Conservation (phyloP, 2,797 vertebrate genomes). For the Pteropus rufus region DNA sequence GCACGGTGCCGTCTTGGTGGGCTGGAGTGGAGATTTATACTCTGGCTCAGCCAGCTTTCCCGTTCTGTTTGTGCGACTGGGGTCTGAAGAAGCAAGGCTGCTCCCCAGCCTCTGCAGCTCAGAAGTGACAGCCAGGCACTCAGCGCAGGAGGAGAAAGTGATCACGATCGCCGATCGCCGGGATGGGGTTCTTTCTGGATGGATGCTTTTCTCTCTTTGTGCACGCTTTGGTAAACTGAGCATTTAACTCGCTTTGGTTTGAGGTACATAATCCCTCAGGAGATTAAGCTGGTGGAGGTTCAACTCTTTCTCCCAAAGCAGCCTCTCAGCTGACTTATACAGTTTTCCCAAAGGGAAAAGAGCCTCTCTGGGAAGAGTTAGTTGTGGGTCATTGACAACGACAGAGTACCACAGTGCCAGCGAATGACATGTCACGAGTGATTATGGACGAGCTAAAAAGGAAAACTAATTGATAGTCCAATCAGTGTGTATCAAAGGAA, state of each 20-base stretch:
- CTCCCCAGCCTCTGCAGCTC: neutral
- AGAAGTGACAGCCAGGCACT: neutral
- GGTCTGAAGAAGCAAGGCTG: neutral
- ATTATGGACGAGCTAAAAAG: constrained; percentile 71
- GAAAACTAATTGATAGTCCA: constrained; percentile 68
- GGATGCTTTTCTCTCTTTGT: neutral
- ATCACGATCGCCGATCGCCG: neutral
- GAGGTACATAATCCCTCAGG: constrained; percentile 38
- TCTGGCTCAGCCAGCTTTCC: neutral
- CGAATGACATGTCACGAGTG: constrained; percentile 72
- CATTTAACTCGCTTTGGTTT: constrained; percentile 54
- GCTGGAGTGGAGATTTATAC: neutral
- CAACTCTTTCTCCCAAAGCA: constrained; percentile 57
- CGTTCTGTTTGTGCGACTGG: neutral
- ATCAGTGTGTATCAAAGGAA: constrained; percentile 66
- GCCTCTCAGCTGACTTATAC: constrained; percentile 53
- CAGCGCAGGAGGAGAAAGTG: neutral
- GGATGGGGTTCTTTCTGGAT: neutral
- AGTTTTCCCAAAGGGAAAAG: constrained; percentile 39
- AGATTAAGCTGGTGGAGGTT: constrained; percentile 54
- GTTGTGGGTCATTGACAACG: constrained; percentile 73
- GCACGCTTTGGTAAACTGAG: neutral
- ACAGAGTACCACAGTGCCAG: constrained; percentile 65
- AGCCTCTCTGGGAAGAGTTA: constrained; percentile 70
- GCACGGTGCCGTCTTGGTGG: neutral